Base-by-base conservation (phyloP, 2,797 vertebrate species). In the Catamblyrhynchus diadema region DNA sequence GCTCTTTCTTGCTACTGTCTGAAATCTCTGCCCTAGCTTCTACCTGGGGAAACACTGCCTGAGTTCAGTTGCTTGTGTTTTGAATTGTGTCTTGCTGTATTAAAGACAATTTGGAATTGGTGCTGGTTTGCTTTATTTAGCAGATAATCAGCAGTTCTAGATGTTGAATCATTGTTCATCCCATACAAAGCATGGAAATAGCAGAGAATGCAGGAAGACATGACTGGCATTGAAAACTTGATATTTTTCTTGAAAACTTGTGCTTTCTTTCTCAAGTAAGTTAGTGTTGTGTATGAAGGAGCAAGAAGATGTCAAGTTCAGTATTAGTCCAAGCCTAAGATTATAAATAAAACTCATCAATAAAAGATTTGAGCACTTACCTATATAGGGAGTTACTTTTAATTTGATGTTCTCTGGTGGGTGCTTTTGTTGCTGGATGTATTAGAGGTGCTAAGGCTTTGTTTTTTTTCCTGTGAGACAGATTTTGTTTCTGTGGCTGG, bases 41-140 rank as follows among this genome's bases (percentile, higher is more conserved):
- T 50, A 1, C 21, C 4, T 45, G 7, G 47, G 33, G 30, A 60
- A 56, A 22, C 1, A 18, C 37, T 39, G 2, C 9, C 2, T 1
- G 9, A 65, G 9, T 67, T 79, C 30, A 45, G 19, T 41, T 72
- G 23, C 16, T 47, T 2, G 0, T 19, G 47, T 70, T 51, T 42
- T 70, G 32, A 60, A 18, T 12, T 86, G 14, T n/a, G 56, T 92
- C 13, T 33, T 70, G 30, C 28, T 57, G 6, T 72, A 54, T 10
- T 35, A 45, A 77, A 81, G 42, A 14, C 17, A 39, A 0, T 8
- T 78, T 81, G 37, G 9, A 81, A 27, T 10, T 42, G 35, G 12
- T 69, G 14, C n/a, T 57, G 35, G 6, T 71, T 92, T 60, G 7
- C 9, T 64, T 81, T 88, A 56, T 44, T 47, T 39, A 67, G 57